phyloP scores from a whole-genome alignment of 2,888 invertebrate genomes.

The Argyra leucocephala region DNA sequence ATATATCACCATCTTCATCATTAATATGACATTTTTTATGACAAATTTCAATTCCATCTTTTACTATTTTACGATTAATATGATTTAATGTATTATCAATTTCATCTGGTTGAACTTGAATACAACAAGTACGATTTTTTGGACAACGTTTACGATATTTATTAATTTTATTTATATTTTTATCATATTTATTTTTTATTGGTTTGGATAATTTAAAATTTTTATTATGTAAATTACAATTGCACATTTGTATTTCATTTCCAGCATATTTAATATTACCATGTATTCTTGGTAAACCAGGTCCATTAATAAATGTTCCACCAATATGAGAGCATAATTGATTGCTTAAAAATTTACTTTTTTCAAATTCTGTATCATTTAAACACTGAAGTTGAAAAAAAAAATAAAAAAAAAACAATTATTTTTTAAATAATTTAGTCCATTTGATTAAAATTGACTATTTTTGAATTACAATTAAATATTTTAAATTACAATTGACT shows the following conservation, averaged over 20 bases:
- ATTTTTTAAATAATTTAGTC: too few species aligned
- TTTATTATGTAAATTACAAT: conserved; percentile 26
- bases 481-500: too few species aligned
- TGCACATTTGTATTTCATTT: conserved; percentile 35
- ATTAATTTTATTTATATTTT: conserved; percentile 29
- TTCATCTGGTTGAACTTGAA: conserved; percentile 38
- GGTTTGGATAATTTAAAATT: conserved; percentile 17
- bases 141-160: conserved; percentile 27
- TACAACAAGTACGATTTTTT: conserved; percentile 30
- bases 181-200: conserved; percentile 24
- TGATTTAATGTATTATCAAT: conserved; percentile 35
- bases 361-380: background rate
- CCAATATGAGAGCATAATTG: background rate
- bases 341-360: background rate
- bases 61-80: conserved; percentile 33
- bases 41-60: conserved; percentile 42
- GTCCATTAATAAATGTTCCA: conserved; percentile 18
- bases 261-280: conserved; percentile 41
- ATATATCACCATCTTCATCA: conserved; percentile 62
- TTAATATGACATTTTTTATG: conserved; percentile 42
- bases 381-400: background rate
- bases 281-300: conserved; percentile 27
- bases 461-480: too few species aligned
- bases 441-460: too few species aligned
- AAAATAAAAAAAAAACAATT: too few species aligned